Evolutionary conservation across 2,888 invertebrate genomes (phyloP).

Genomic region (Timema cristinae): DNA sequence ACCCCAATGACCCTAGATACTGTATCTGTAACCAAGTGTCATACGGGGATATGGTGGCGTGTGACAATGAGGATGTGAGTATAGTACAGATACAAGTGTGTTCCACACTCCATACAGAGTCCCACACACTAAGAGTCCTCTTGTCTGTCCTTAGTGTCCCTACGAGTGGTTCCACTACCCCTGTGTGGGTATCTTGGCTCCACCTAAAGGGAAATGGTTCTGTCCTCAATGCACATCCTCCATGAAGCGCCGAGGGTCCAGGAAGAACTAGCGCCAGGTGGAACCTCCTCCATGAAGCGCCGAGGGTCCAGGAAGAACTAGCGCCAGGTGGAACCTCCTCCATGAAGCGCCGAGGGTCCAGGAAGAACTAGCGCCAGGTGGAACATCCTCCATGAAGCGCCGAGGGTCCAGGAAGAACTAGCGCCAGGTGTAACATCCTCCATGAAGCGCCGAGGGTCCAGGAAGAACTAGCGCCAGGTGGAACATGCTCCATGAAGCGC

Average conservation of each 20-base stretch:
- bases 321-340: not conserved
- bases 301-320: not conserved
- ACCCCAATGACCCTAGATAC: conserved; percentile 94
- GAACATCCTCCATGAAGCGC: too few relatives aligned
- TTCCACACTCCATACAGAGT: too few relatives aligned
- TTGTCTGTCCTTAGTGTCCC: conserved; percentile 67
- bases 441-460: too few relatives aligned
- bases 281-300: not conserved
- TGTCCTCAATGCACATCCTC: conserved; percentile 91
- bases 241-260: conserved; percentile 72
- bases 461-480: too few relatives aligned
- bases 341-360: too few relatives aligned
- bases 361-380: too few relatives aligned
- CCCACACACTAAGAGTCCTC: not conserved
- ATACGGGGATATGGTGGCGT: conserved; percentile 98
- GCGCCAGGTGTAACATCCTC: too few relatives aligned
- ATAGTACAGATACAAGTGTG: not conserved
- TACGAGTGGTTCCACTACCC: conserved; percentile 99
- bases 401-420: too few relatives aligned
- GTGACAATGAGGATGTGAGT: conserved; percentile 94
- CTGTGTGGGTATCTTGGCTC: conserved; percentile 92
- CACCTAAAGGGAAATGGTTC: conserved; percentile 98
- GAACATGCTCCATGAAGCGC: too few relatives aligned
- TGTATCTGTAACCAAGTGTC: conserved; percentile 97
- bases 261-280: conserved; percentile 48